Percentiles rank a stretch among this genome's conserved stretches.
Evolutionary conservation across 30 jellyfish, hydroid and myxozoan genomes (phyloP).

Genomic region (Cassiopea xamachana): DNA sequence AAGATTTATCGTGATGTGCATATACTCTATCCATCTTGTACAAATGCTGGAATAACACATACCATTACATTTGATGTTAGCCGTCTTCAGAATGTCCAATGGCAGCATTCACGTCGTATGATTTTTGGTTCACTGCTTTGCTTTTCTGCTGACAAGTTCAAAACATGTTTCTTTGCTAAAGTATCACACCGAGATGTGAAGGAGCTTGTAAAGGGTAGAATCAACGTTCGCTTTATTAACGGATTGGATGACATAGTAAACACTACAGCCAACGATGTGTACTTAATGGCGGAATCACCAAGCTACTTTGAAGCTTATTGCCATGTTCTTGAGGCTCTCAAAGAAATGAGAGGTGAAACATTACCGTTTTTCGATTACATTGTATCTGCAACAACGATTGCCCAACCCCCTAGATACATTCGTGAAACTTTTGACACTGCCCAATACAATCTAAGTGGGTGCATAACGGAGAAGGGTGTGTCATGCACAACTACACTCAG

Average conservation of each 20-base stretch:
- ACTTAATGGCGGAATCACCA: conserved; percentile 82
- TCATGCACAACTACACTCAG: conserved; percentile 1
- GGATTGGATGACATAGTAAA: neutral
- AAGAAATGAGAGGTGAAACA: conserved; percentile 16
- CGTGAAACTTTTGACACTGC: neutral
- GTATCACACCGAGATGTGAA: conserved; percentile 56
- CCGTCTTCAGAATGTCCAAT: neutral
- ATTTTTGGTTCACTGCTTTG: conserved; percentile 78
- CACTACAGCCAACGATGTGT: neutral
- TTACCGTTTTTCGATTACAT: conserved; percentile 60
- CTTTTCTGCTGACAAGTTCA: conserved; percentile 62
- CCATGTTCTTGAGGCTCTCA: conserved; percentile 71
- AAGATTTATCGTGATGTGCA: conserved; percentile 45
- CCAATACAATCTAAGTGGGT: conserved; percentile 27
- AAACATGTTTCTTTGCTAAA: conserved; percentile 68
- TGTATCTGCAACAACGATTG: conserved; percentile 28
- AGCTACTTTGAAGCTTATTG: conserved; percentile 78
- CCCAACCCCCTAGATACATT: conserved; percentile 49
- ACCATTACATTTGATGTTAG: conserved; percentile 39
- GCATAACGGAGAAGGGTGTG: neutral
- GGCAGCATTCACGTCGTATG: conserved; percentile 75
- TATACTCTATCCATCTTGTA: conserved; percentile 42
- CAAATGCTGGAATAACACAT: conserved; percentile 54
- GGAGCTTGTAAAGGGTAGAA: conserved; percentile 29
- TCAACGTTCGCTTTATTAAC: conserved; percentile 50